Conservation (phyloP, 1,140 invertebrate genomes). For the Microplitis demolitor region DNA sequence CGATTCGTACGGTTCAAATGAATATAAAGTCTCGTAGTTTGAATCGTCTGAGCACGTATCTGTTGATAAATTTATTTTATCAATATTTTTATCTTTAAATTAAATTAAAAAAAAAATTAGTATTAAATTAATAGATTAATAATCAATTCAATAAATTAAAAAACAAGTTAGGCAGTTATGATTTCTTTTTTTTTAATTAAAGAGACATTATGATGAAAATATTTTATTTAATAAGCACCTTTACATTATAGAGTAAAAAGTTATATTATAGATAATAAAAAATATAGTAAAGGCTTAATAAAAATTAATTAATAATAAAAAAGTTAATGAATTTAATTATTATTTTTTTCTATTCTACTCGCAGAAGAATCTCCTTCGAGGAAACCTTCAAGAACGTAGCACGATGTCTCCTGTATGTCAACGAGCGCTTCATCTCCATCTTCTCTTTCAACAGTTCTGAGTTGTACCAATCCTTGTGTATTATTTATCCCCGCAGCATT, state of each 20-base stretch:
- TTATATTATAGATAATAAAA: neutral
- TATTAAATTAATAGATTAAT: neutral
- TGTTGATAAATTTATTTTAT: conserved; percentile 28
- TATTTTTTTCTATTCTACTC: conserved; percentile 9
- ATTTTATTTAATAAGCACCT: neutral
- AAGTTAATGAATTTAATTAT: neutral
- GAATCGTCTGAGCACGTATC: conserved; percentile 54
- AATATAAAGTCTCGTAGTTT: conserved; percentile 53
- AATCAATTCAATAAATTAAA: too few species aligned
- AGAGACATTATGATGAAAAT: too few species aligned
- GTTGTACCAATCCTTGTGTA: conserved; percentile 51
- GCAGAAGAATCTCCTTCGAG: conserved; percentile 18
- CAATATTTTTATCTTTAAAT: conserved; percentile 3
- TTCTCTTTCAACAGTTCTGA: conserved; percentile 45
- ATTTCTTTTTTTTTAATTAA: too few species aligned
- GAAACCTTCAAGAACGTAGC: conserved; percentile 58
- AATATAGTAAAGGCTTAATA: neutral
- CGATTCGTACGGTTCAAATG: conserved; percentile 43
- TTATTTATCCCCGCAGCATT: neutral
- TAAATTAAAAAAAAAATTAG: neutral
- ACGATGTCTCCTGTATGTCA: conserved; percentile 55
- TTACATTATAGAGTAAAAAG: neutral
- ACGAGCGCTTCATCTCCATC: conserved; percentile 42
- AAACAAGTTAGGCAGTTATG: too few species aligned
- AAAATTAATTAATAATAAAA: neutral